Evolutionary conservation across 1,140 invertebrate species (phyloP).

Genomic region (Pseudomyrmex concolor): DNA sequence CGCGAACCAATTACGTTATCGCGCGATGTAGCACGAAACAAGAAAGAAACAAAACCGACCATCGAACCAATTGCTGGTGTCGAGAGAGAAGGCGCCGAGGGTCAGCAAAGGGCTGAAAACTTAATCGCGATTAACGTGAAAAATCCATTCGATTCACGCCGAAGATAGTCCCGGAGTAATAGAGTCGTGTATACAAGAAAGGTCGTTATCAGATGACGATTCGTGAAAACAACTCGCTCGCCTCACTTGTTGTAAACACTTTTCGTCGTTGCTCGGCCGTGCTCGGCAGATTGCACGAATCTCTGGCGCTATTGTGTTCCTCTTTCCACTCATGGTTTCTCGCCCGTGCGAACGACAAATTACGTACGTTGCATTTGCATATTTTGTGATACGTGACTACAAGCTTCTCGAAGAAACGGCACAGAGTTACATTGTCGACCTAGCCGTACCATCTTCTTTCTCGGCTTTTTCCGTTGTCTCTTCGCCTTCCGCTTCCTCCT

Average conservation of each 20-base stretch:
- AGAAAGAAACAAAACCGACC: slow-evolving; percentile 14
- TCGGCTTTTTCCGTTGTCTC: slow-evolving; percentile 2
- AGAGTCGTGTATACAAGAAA: slow-evolving; percentile 66
- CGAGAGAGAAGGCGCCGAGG: background rate
- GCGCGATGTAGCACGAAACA: background rate
- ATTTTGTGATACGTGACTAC: slow-evolving; percentile 76
- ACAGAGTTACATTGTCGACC: slow-evolving; percentile 71
- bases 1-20: slow-evolving; percentile 75
- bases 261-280: background rate
- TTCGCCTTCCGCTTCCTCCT: background rate
- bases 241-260: slow-evolving; percentile 61
- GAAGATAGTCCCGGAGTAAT: slow-evolving; percentile 72
- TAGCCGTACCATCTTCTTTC: background rate
- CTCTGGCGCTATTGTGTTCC: slow-evolving; percentile 62
- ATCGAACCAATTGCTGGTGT: background rate
- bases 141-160: slow-evolving; percentile 24
- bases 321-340: slow-evolving; percentile 62
- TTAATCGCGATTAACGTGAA: slow-evolving; percentile 56
- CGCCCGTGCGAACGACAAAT: slow-evolving; percentile 74
- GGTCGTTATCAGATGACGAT: slow-evolving; percentile 76
- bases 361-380: slow-evolving; percentile 78
- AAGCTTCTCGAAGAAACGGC: slow-evolving; percentile 69
- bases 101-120: slow-evolving; percentile 46
- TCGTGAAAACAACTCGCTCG: slow-evolving; percentile 57
- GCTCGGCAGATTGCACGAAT: too few species aligned